Evolutionary conservation across 2,113 vertebrate species (phyloP), one percentile per base, ranked within the genome.

Genomic region (Tauraco erythrolophus): DNA sequence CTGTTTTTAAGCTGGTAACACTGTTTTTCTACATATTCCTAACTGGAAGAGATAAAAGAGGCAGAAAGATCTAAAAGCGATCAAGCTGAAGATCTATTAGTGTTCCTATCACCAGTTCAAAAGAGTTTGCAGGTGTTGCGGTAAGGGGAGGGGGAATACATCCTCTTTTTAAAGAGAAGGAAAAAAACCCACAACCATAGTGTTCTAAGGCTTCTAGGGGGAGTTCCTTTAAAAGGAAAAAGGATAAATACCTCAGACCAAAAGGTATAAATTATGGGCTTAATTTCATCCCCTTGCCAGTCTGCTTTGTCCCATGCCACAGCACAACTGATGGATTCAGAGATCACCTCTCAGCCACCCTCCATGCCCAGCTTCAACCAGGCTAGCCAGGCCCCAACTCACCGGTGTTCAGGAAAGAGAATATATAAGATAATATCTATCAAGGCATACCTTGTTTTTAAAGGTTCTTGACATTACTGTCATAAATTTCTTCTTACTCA

Each of bases 71-170:
- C 18, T 39, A 54, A 56, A 50, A 76, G 19, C 66, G 5, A 71
- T 2, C 17, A 51, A 13, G 51, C 1, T 88, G 14, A 90, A 92
- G 35, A 90, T 45, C 13, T 43, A 1, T 56, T 46, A 58, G 9
- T 14, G 5, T 22, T 0, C 0, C 46, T 85, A 62, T 56, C 18
- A 88, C 3, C 19, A 46, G 37, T 50, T 79, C 41, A 61, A 69
- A 46, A 43, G 79, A 64, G 27, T 16, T 37, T 54, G 46, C 69
- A 94, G n/a, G 23, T 56, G 24, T 27, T 0, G 4, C 10, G 13
- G 1, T 1, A 5, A 5, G 6, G 21, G 10, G 4, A 15, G 28
- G 4, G 18, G 28, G 3, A 41, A 8, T 15, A 65, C 4, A 7
- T 1, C 4, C 33, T 65, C n/a, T 22, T 51, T 70, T 80, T 60